Conservation (phyloP, 2,888 invertebrate species). For the Xestia ashworthii region DNA sequence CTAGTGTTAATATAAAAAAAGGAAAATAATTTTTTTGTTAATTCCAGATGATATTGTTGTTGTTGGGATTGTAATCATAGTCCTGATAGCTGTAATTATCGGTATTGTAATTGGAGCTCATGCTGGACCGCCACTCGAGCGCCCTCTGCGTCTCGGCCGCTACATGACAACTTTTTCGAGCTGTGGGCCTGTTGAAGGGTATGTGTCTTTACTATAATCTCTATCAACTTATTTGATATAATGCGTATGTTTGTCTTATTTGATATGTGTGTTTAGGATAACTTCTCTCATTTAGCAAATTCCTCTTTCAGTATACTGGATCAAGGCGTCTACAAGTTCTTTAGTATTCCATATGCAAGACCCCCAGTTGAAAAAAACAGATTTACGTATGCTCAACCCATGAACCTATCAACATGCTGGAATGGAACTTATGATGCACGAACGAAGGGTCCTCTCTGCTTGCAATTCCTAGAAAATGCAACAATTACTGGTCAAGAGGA, state of each 20-base stretch:
- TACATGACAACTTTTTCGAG: slow-evolving; percentile 93
- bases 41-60: slow-evolving; percentile 90
- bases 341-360: slow-evolving; percentile 95
- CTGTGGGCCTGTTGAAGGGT: slow-evolving; percentile 96
- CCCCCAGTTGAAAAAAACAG: slow-evolving; percentile 93
- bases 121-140: slow-evolving; percentile 88
- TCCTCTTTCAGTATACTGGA: slow-evolving; percentile 91
- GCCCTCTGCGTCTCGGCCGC: slow-evolving; percentile 93
- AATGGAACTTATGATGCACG: slow-evolving; percentile 93
- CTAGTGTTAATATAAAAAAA: not conserved
- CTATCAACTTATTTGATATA: not conserved
- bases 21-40: slow-evolving; percentile 4
- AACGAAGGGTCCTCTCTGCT: slow-evolving; percentile 92
- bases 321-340: slow-evolving; percentile 95
- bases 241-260: too few species aligned
- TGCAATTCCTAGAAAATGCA: slow-evolving; percentile 93
- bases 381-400: slow-evolving; percentile 93
- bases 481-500: slow-evolving; percentile 94
- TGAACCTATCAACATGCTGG: slow-evolving; percentile 94
- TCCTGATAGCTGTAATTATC: slow-evolving; percentile 92
- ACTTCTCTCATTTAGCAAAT: not conserved
- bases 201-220: slow-evolving; percentile 59
- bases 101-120: slow-evolving; percentile 91
- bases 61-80: slow-evolving; percentile 90
- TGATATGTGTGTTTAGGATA: not conserved